Conservation (phyloP, 2,888 invertebrate species). For the Tenthredo scrophulariae region DNA sequence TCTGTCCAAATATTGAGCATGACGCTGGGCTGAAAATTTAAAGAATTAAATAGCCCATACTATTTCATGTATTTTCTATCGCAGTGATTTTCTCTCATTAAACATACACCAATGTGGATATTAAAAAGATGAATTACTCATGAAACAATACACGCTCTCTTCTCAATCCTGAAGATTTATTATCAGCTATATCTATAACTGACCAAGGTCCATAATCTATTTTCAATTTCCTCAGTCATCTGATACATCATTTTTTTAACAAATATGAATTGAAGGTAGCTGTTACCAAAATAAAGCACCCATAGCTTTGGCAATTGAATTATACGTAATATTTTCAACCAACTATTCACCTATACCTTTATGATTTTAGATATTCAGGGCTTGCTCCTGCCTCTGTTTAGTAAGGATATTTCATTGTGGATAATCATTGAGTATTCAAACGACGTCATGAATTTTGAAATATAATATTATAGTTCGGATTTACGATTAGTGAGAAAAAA, state of each 20-base stretch:
- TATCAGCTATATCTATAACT: neutral
- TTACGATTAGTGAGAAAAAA: neutral
- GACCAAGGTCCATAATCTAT: constrained; percentile 21
- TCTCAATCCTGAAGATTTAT: neutral
- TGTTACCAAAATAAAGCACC: neutral
- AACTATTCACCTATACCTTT: neutral
- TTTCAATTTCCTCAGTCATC: neutral
- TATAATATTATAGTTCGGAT: neutral
- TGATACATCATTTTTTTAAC: neutral
- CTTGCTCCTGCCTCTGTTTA: neutral
- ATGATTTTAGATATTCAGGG: neutral
- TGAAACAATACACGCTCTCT: neutral
- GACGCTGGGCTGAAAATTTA: constrained; percentile 85
- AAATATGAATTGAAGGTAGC: neutral
- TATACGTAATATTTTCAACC: neutral
- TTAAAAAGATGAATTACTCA: neutral
- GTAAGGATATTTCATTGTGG: neutral
- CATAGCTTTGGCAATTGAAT: neutral
- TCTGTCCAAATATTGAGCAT: constrained; percentile 93
- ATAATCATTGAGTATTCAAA: neutral
- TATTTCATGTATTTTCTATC: neutral
- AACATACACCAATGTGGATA: neutral
- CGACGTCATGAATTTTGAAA: constrained; percentile 15
- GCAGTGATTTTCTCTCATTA: neutral
- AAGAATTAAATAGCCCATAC: constrained; percentile 45